Conservation (phyloP, 2,797 vertebrate genomes). For the Brachymystax lenok region DNA sequence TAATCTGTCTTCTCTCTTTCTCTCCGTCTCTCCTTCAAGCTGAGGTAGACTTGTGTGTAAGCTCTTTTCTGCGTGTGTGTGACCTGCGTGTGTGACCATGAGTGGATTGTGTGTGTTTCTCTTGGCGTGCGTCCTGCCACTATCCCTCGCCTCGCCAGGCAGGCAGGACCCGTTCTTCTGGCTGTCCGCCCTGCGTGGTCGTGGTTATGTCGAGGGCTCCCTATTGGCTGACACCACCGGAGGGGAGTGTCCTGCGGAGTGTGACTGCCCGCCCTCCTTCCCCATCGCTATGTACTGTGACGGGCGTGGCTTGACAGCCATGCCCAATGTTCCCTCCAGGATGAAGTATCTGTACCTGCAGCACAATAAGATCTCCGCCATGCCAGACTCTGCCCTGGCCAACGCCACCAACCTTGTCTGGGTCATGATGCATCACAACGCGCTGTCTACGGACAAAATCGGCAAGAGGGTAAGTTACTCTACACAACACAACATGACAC, state of each 20-base stretch:
- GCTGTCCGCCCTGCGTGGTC: slow-evolving; percentile 78
- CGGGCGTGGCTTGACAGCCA: slow-evolving; percentile 82
- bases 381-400: slow-evolving; percentile 85
- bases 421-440: slow-evolving; percentile 91
- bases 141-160: slow-evolving; percentile 67
- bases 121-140: slow-evolving; percentile 72
- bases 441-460: slow-evolving; percentile 82
- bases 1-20: slow-evolving; percentile 19
- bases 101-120: slow-evolving; percentile 66
- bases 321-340: slow-evolving; percentile 86
- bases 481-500: background rate
- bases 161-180: slow-evolving; percentile 82
- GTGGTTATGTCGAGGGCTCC: slow-evolving; percentile 57
- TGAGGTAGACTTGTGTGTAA: background rate
- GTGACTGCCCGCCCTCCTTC: slow-evolving; percentile 91
- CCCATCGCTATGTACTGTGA: slow-evolving; percentile 95
- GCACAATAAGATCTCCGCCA: slow-evolving; percentile 84
- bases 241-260: slow-evolving; percentile 86
- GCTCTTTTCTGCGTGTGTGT: background rate
- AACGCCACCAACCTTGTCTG: slow-evolving; percentile 91
- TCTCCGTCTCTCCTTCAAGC: background rate
- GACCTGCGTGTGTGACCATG: slow-evolving; percentile 68
- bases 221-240: slow-evolving; percentile 66
- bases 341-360: slow-evolving; percentile 96
- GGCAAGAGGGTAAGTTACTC: slow-evolving; percentile 69